These are phyloP conservation scores for Neotragus moschatus DNA, from an alignment of 2,113 vertebrate genomes.

Conservation along the genomic window DNA sequence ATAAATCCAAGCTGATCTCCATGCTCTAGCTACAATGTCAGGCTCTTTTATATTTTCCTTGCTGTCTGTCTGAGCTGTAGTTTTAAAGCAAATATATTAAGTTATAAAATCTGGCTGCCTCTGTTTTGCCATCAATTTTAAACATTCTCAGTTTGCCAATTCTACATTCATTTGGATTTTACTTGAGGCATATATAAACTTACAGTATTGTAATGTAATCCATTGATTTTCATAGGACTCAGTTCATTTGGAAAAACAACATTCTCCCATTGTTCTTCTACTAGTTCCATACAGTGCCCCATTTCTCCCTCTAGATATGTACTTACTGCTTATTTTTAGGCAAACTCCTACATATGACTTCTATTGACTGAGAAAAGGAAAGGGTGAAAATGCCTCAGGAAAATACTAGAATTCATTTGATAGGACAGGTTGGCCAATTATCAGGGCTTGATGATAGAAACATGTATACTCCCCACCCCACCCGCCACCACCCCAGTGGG, in stretches of 20 bases:
- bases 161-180: neutral
- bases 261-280: neutral
- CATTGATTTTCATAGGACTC: neutral
- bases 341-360: neutral
- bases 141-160: neutral
- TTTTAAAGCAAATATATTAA: neutral
- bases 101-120: neutral
- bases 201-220: neutral
- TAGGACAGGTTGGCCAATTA: constrained; percentile 15
- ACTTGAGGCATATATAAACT: neutral
- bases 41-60: neutral
- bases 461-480: neutral
- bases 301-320: neutral
- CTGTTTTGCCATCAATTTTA: neutral
- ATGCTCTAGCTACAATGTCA: neutral
- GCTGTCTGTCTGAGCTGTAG: neutral
- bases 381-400: constrained; percentile 2
- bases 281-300: neutral
- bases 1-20: neutral
- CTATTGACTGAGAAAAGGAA: neutral
- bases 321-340: neutral
- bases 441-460: neutral
- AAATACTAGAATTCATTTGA: constrained; percentile 24
- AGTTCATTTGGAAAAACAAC: neutral
- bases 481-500: neutral